phyloP scores from a whole-genome alignment of 2,113 vertebrate genomes.

The Mohoua ochrocephala region DNA sequence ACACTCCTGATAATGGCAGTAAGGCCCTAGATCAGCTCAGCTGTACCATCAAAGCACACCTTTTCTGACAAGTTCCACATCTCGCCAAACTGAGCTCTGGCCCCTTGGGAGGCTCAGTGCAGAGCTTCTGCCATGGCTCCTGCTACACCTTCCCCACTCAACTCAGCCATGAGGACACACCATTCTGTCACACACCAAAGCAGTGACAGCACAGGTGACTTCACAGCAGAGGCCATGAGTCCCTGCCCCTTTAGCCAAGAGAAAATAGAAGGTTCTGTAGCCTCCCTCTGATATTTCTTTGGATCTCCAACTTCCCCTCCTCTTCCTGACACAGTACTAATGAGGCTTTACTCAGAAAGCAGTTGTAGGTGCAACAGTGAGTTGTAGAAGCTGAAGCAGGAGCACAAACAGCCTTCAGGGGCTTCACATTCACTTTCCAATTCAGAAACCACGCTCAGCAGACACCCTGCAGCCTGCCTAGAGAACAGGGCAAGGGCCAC shows the following conservation, averaged over 20 bases:
- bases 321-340: background rate
- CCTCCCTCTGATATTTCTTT: background rate
- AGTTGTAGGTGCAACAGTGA: background rate
- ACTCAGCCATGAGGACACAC: fast-evolving
- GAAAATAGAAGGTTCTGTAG: background rate
- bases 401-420: background rate
- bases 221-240: background rate
- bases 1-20: background rate
- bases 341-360: background rate
- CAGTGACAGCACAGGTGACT: fast-evolving
- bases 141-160: background rate
- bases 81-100: background rate
- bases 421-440: background rate
- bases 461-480: background rate
- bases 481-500: background rate
- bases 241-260: background rate
- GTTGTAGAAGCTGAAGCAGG: background rate
- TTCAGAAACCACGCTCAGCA: background rate
- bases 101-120: background rate
- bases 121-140: background rate
- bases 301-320: background rate
- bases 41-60: background rate
- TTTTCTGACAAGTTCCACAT: background rate
- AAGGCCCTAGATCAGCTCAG: background rate
- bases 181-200: background rate